Conservation (phyloP, 2,888 invertebrate species). For the Napeogenes sylphis region DNA sequence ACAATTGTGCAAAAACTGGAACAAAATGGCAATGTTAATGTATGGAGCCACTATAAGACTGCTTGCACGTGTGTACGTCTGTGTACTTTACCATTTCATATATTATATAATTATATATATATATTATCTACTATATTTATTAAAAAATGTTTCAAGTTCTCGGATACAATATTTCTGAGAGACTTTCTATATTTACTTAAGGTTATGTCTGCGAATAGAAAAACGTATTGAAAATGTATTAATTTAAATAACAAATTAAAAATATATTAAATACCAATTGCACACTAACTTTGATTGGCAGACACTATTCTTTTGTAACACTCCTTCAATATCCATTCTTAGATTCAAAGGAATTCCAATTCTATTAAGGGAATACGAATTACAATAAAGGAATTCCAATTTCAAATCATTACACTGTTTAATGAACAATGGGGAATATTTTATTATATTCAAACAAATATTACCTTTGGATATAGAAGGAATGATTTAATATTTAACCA, state of each 20-base stretch:
- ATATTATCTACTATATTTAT: slow-evolving; percentile 5
- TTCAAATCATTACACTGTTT: too few relatives aligned
- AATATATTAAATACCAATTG: background rate
- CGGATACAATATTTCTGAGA: slow-evolving; percentile 2
- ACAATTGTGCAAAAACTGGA: slow-evolving; percentile 9
- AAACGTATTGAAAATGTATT: background rate
- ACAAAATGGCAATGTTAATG: slow-evolving; percentile 27
- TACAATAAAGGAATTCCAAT: too few relatives aligned
- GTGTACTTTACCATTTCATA: slow-evolving; percentile 7
- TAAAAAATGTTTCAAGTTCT: slow-evolving; percentile 1
- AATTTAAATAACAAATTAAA: background rate
- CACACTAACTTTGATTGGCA: background rate
- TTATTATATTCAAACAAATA: too few relatives aligned
- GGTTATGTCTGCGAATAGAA: background rate
- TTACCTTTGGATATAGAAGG: slow-evolving; percentile 1
- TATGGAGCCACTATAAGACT: slow-evolving; percentile 50
- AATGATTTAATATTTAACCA: background rate
- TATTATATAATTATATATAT: slow-evolving; percentile 13
- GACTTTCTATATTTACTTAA: slow-evolving; percentile 1
- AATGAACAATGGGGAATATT: too few relatives aligned
- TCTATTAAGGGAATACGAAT: too few relatives aligned
- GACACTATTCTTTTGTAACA: background rate
- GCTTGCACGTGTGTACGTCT: slow-evolving; percentile 40
- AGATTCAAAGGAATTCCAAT: too few relatives aligned
- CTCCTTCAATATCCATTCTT: slow-evolving; percentile 1